These are phyloP conservation scores for Galemys pyrenaicus DNA, from an alignment of 2,113 vertebrate genomes.

Conservation along the genomic window DNA sequence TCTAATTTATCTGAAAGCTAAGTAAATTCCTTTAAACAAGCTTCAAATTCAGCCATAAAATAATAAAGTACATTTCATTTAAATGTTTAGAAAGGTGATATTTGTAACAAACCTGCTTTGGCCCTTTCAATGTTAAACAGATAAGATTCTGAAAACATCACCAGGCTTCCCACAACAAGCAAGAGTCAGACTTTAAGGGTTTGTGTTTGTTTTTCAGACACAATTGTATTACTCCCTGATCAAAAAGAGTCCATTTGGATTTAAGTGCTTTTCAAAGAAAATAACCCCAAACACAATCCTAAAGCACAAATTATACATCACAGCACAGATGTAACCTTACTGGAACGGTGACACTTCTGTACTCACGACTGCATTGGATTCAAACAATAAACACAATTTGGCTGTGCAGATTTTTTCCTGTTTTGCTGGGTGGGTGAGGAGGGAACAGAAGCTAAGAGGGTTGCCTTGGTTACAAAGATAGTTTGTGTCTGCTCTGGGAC, in stretches of 20 bases:
- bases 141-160: constrained; percentile 24
- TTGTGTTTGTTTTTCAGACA: neutral
- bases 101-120: constrained; percentile 8
- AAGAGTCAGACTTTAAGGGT: neutral
- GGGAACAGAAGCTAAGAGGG: neutral
- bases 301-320: constrained; percentile 27
- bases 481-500: constrained; percentile 3
- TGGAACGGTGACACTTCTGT: neutral
- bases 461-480: constrained; percentile 45
- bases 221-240: neutral
- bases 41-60: constrained; percentile 25
- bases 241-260: neutral
- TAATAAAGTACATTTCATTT: neutral
- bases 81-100: constrained; percentile 5
- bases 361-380: neutral
- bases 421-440: neutral
- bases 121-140: neutral
- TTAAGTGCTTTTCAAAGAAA: constrained; percentile 60
- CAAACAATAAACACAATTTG: neutral
- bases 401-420: neutral
- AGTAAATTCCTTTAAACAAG: neutral
- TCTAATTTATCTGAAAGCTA: constrained; percentile 52
- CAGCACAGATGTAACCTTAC: neutral
- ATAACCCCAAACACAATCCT: neutral
- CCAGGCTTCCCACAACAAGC: constrained; percentile 14